A percentile compares a stretch with the other conserved stretches of the same genome.
These are phyloP conservation scores for Epinotia nisella DNA, from an alignment of 2,888 invertebrate genomes.

Conservation along the genomic window DNA sequence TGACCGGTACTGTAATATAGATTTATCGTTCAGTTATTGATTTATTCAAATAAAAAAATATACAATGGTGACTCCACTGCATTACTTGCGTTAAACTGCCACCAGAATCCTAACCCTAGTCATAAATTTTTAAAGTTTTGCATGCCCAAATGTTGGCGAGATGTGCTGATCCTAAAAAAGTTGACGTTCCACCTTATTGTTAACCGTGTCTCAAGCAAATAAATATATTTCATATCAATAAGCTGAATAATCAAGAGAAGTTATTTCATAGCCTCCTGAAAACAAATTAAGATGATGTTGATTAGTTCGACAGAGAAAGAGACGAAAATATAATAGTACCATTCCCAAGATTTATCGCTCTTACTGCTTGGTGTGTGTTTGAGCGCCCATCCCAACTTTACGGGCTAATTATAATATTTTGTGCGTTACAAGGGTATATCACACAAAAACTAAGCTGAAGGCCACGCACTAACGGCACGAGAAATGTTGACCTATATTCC, in stretches of 20 bases:
- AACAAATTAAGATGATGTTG: background rate
- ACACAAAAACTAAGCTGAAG: conserved; percentile 23
- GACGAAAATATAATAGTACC: background rate
- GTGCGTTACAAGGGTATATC: conserved; percentile 1
- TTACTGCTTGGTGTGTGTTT: background rate
- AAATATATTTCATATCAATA: too few relatives aligned
- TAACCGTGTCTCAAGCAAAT: too few relatives aligned
- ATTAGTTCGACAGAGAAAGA: background rate
- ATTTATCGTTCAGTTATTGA: too few relatives aligned
- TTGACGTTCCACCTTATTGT: too few relatives aligned
- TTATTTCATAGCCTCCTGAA: background rate
- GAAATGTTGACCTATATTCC: conserved; percentile 41
- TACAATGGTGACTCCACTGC: too few relatives aligned
- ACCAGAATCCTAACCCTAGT: too few relatives aligned
- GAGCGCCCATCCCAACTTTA: conserved; percentile 6
- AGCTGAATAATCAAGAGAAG: background rate
- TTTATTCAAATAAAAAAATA: too few relatives aligned
- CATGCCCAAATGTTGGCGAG: too few relatives aligned
- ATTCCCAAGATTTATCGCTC: background rate
- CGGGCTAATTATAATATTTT: conserved; percentile 17
- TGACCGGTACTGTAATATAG: too few relatives aligned
- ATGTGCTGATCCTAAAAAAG: too few relatives aligned
- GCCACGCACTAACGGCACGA: conserved; percentile 26
- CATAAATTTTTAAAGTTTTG: too few relatives aligned
- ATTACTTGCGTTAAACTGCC: too few relatives aligned